Evolutionary conservation across 1,140 invertebrate genomes (phyloP), one percentile per base, ranked within the genome.

Genomic region (Drosophila burlai): DNA sequence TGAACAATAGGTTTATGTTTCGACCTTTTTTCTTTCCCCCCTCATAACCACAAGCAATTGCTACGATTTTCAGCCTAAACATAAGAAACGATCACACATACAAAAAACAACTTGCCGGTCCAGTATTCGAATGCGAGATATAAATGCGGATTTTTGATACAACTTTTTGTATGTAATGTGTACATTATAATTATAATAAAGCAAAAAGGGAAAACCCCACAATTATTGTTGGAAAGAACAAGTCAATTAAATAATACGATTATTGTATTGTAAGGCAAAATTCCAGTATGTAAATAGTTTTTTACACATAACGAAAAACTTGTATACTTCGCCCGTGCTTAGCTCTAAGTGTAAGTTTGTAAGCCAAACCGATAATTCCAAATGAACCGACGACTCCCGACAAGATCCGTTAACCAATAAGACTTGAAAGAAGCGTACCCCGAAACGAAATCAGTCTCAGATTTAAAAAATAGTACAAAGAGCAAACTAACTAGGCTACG

Each of bases 381-480:
- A 76, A 76, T 60, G 61, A 67, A 60, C 40, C 36, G 58, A 49
- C 57, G 42, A 57, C 11, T 21, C 34, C 21, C 21, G 21, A 38
- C 29, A 54, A 21, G 42, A 79, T 72, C 45, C 57, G 43, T 11
- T 16, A 62, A 77, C 63, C 47, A 61, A 77, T 50, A 77, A 79
- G 76, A 79, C 85, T 90, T 90, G 40, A 74, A 75, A 52, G 42
- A 60, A 66, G 66, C 49, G 59, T 60, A 69, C 38, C 64, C 43
- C 54, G 45, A 57, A 47, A 74, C 49, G 24, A 69, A 76, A 45
- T 63, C 75, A 77, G 57, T 58, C 75, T 79, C 76, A 78, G 52
- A 79, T 75, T 74, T 75, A 66, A 83, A 66, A 83, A 85, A 89
- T 72, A 89, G 84, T 89, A 89, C 84, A 89, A 89, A 87, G 65